These are phyloP conservation scores for Frankliniella fusca DNA, from an alignment of 2,888 invertebrate species.

Conservation along the genomic window DNA sequence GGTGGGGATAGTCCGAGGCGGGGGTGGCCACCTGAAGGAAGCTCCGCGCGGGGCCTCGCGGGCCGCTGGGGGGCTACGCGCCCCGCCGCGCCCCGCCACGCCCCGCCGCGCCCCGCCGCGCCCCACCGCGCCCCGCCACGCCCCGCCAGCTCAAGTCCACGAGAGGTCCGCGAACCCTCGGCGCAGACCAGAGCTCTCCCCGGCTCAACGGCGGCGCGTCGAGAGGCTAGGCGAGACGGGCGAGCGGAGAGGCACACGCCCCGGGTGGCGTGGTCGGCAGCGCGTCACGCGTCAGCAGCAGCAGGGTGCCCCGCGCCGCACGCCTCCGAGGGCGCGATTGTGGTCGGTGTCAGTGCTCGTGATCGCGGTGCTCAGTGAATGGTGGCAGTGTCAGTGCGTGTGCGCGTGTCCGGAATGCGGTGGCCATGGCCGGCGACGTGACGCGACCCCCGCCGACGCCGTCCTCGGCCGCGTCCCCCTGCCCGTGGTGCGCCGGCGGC, in stretches of 20 bases:
- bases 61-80: not conserved
- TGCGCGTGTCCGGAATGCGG: not conserved
- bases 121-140: no score
- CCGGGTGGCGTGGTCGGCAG: not conserved
- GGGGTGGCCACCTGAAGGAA: conserved; percentile 23
- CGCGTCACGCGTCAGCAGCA: no score
- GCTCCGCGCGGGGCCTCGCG: not conserved
- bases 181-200: not conserved
- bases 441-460: not conserved
- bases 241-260: not conserved
- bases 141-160: not conserved
- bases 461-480: not conserved
- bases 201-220: not conserved
- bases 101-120: no score
- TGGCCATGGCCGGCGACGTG: conserved; percentile 14
- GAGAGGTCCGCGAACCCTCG: conserved; percentile 15
- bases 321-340: not conserved
- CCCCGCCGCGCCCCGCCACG: no score
- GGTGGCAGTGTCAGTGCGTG: not conserved
- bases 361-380: not conserved
- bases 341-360: not conserved
- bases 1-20: not conserved
- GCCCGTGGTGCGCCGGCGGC: no score
- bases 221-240: not conserved
- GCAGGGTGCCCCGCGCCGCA: no score